A percentile compares a stretch with the other conserved stretches of the same genome.
These are phyloP conservation scores for Diadema setosum DNA, from an alignment of 35 echinoderm and acorn worm species.

Conservation along the genomic window DNA sequence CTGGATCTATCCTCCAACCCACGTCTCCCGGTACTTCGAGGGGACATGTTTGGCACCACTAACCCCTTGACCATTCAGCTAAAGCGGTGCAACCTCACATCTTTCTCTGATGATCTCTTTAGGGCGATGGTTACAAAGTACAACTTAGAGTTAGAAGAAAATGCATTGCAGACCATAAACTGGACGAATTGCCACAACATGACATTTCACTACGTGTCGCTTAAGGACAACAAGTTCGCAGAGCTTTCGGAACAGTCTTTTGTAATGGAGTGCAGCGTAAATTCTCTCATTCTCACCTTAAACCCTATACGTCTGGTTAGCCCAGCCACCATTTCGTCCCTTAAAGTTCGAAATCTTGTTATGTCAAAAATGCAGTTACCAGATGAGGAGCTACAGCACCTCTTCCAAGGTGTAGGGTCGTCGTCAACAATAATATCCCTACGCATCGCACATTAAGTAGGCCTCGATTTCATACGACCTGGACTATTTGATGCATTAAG, in stretches of 20 bases:
- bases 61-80: not conserved
- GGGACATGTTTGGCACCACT: not conserved
- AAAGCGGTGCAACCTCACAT: not conserved
- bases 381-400: not conserved
- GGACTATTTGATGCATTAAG: not conserved
- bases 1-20: not conserved
- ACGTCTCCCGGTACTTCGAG: not conserved
- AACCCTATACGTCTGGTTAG: not conserved
- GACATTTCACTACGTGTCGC: not conserved
- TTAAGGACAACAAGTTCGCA: not conserved
- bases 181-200: not conserved
- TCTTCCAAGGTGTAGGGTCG: not conserved
- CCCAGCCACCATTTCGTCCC: not conserved
- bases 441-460: not conserved
- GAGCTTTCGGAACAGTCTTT: not conserved
- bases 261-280: not conserved
- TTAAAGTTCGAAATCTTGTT: not conserved
- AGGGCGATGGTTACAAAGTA: too few relatives aligned
- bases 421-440: not conserved
- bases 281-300: not conserved
- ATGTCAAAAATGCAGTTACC: not conserved
- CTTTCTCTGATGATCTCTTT: not conserved
- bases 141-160: not conserved
- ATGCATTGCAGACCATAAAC: not conserved
- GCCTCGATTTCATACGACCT: not conserved